These are phyloP conservation scores for Leptarthrus brevirostris DNA, from an alignment of 2,888 invertebrate genomes.

Conservation along the genomic window DNA sequence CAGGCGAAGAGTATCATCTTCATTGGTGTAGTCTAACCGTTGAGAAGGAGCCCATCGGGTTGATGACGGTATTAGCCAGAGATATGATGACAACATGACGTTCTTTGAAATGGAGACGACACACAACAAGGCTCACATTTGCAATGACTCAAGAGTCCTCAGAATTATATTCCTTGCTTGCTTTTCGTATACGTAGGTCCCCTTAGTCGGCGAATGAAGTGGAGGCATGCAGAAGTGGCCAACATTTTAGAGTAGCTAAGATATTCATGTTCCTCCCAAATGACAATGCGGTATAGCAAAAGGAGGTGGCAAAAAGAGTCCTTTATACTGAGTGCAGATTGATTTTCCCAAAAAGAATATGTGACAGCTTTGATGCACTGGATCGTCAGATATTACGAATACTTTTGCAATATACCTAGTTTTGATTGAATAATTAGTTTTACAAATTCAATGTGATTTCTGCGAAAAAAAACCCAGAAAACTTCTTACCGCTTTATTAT, in stretches of 20 bases:
- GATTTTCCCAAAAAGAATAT: slow-evolving; percentile 21
- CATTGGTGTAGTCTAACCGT: slow-evolving; percentile 17
- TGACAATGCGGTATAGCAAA: slow-evolving; percentile 37
- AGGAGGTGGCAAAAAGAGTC: slow-evolving; percentile 35
- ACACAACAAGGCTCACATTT: slow-evolving; percentile 47
- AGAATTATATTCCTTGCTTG: slow-evolving; percentile 47
- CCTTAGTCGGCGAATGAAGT: slow-evolving; percentile 18
- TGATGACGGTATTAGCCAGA: slow-evolving; percentile 49
- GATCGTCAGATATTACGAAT: too few species aligned
- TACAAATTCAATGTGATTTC: too few species aligned
- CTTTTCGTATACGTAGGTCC: background rate
- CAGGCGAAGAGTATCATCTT: slow-evolving; percentile 38
- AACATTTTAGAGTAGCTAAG: slow-evolving; percentile 42
- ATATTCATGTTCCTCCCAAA: slow-evolving; percentile 36
- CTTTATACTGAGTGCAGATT: slow-evolving; percentile 38
- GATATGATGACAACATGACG: slow-evolving; percentile 54
- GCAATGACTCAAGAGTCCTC: slow-evolving; percentile 25
- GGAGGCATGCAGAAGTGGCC: slow-evolving; percentile 49
- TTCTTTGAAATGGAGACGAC: slow-evolving; percentile 52
- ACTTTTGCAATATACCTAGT: too few species aligned
- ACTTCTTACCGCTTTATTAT: too few species aligned
- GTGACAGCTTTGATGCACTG: too few species aligned
- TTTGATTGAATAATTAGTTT: too few species aligned
- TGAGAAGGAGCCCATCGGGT: slow-evolving; percentile 49
- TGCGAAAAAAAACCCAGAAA: too few species aligned